phyloP scores from a whole-genome alignment of 1,140 invertebrate species.

The Acromyrmex heyeri region DNA sequence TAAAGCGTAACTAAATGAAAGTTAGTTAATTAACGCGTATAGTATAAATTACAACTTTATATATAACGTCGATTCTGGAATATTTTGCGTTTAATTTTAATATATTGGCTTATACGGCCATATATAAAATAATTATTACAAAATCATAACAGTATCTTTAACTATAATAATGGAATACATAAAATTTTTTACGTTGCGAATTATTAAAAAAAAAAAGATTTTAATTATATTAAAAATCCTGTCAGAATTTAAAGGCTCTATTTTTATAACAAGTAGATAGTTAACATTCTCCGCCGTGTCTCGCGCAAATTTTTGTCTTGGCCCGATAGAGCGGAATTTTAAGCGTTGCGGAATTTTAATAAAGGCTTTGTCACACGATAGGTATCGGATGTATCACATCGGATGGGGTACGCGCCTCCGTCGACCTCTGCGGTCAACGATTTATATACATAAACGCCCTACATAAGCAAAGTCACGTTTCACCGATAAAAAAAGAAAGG shows the following conservation, averaged over 20 bases:
- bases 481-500: slow-evolving; percentile 29
- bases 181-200: neutral
- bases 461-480: slow-evolving; percentile 57
- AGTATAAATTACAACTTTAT: neutral
- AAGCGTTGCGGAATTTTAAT: slow-evolving; percentile 44
- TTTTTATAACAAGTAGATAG: slow-evolving; percentile 20
- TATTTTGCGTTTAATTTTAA: slow-evolving; percentile 17
- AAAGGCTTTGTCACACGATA: slow-evolving; percentile 44
- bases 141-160: neutral
- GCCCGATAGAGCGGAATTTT: slow-evolving; percentile 22
- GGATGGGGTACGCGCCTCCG: neutral
- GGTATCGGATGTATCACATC: slow-evolving; percentile 18
- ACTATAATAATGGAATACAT: neutral
- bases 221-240: neutral
- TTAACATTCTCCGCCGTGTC: slow-evolving; percentile 2
- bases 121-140: too few species aligned
- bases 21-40: slow-evolving; percentile 9
- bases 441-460: slow-evolving; percentile 57
- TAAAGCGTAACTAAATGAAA: slow-evolving; percentile 2
- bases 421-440: slow-evolving; percentile 32
- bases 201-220: slow-evolving; percentile 14
- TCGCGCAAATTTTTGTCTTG: slow-evolving; percentile 27
- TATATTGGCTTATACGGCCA: neutral
- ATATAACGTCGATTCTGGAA: neutral
- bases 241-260: neutral